Percentiles rank a stretch among this genome's conserved stretches.
Evolutionary conservation across 2,888 invertebrate genomes (phyloP).

Genomic region (Neoitamus cyanurus): DNA sequence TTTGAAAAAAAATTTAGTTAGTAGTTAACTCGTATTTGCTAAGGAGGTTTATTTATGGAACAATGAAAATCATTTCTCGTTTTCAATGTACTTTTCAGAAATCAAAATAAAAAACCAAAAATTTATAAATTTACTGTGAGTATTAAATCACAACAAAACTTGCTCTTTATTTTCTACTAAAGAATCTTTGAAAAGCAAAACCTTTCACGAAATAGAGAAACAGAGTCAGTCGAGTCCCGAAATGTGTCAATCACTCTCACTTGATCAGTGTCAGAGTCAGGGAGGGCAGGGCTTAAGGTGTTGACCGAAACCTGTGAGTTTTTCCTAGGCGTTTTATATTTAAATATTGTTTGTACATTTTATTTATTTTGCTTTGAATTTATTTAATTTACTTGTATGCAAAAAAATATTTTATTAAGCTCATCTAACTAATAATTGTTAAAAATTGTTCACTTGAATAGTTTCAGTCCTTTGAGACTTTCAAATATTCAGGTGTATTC

Average conservation of each 20-base stretch:
- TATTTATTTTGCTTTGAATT: slow-evolving; percentile 32
- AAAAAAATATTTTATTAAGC: slow-evolving; percentile 18
- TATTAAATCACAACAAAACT: slow-evolving; percentile 26
- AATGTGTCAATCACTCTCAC: slow-evolving; percentile 10
- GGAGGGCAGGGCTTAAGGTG: slow-evolving; percentile 3
- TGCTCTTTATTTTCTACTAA: slow-evolving; percentile 5
- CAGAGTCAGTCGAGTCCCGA: slow-evolving; percentile 25
- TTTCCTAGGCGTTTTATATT: slow-evolving; percentile 42
- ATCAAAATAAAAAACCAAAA: slow-evolving; percentile 49
- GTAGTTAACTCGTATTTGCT: slow-evolving; percentile 24
- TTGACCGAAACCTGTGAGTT: slow-evolving; percentile 37
- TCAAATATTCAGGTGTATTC: slow-evolving; percentile 26
- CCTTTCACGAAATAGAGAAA: slow-evolving; percentile 23
- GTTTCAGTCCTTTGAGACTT: slow-evolving; percentile 39
- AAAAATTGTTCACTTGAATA: slow-evolving; percentile 21
- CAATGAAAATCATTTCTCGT: slow-evolving; percentile 52
- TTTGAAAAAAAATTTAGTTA: background rate
- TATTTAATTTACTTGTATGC: slow-evolving; percentile 25
- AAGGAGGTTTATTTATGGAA: slow-evolving; percentile 35
- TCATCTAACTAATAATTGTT: slow-evolving; percentile 19
- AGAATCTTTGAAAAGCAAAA: slow-evolving; percentile 5
- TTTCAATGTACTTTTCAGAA: slow-evolving; percentile 69
- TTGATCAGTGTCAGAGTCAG: slow-evolving; percentile 10
- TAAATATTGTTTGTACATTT: slow-evolving; percentile 21
- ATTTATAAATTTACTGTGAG: slow-evolving; percentile 40